Evolutionary conservation across 2,797 vertebrate species (phyloP).

Genomic region (Zenarchopterus dispar): DNA sequence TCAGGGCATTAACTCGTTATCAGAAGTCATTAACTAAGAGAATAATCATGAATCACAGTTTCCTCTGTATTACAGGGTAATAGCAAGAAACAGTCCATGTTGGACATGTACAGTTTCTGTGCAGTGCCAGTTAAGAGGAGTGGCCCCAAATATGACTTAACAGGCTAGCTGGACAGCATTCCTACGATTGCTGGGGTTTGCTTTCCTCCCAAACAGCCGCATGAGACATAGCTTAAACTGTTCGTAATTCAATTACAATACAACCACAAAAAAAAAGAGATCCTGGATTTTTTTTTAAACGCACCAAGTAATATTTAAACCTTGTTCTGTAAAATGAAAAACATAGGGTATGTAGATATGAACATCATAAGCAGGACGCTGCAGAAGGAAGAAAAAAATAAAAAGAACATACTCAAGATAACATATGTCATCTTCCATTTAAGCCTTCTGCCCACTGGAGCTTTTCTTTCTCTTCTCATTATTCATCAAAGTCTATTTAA

Average conservation of each 20-base stretch:
- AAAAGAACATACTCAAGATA: not conserved
- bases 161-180: constrained; percentile 72
- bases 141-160: constrained; percentile 60
- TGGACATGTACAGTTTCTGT: constrained; percentile 38
- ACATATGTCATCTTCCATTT: constrained; percentile 20
- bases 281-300: not conserved
- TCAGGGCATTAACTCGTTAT: constrained; percentile 37
- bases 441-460: constrained; percentile 1
- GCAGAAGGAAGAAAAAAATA: constrained; percentile 11
- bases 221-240: constrained; percentile 36
- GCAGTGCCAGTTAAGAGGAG: constrained; percentile 54
- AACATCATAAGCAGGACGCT: not conserved
- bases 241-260: constrained; percentile 21
- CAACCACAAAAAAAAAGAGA: constrained; percentile 1
- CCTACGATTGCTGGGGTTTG: constrained; percentile 51
- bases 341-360: constrained; percentile 1
- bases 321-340: constrained; percentile 4
- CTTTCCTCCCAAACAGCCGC: constrained; percentile 43
- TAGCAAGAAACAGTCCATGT: constrained; percentile 7
- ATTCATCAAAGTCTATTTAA: constrained; percentile 38
- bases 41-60: constrained; percentile 35
- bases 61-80: constrained; percentile 8
- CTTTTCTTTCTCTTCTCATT: constrained; percentile 20
- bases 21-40: constrained; percentile 15
- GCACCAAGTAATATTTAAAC: not conserved